Percentiles rank a stretch among this genome's conserved stretches.
These are phyloP conservation scores for Arrhamphus sclerolepis DNA, from an alignment of 2,797 vertebrate genomes.

Conservation along the genomic window DNA sequence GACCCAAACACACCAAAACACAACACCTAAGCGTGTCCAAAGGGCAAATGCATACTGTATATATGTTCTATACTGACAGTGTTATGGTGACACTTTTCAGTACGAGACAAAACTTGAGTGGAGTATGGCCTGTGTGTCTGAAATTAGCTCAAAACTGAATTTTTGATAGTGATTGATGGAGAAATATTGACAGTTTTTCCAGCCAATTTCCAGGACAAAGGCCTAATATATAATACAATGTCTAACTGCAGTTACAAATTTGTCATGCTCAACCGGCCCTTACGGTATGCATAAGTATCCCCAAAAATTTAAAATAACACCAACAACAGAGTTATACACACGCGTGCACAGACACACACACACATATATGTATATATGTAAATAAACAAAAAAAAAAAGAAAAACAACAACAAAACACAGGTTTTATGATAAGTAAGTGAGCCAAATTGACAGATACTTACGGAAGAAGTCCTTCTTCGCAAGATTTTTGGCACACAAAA, in stretches of 20 bases:
- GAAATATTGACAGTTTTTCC: no score
- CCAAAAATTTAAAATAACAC: slow-evolving; percentile 21
- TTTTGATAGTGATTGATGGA: no score
- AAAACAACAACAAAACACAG: slow-evolving; percentile 12
- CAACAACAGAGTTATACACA: slow-evolving; percentile 17
- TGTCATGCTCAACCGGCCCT: slow-evolving; percentile 34
- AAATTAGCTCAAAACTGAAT: no score
- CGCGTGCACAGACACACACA: no score
- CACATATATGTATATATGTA: no score
- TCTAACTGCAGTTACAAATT: slow-evolving; percentile 28
- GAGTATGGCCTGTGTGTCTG: no score
- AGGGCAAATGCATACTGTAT: no score
- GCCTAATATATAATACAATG: not conserved
- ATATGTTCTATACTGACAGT: no score
- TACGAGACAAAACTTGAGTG: no score
- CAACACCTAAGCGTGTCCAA: slow-evolving; percentile 23
- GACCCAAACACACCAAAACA: slow-evolving; percentile 74
- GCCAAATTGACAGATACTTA: slow-evolving; percentile 86
- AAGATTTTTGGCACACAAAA: slow-evolving; percentile 98
- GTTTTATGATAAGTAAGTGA: slow-evolving; percentile 4
- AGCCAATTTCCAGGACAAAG: no score
- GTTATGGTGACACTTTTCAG: no score
- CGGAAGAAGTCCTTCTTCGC: slow-evolving; percentile 99
- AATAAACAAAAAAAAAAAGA: no score
- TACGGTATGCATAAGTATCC: slow-evolving; percentile 22